phyloP scores from a whole-genome alignment of 2,113 vertebrate genomes.

The Albula glossodonta region DNA sequence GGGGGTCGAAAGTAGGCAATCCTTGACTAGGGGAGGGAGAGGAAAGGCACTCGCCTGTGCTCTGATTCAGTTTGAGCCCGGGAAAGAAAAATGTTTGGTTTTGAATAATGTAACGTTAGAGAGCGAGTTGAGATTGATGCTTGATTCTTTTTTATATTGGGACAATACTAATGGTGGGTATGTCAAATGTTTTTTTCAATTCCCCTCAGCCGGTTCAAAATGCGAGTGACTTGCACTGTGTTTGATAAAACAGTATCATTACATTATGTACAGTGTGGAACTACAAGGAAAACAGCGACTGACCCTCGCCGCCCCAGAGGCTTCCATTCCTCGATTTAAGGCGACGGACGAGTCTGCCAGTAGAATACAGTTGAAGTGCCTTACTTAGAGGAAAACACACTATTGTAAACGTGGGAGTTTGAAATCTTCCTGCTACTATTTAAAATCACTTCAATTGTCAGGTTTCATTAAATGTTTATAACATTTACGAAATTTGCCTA shows the following conservation, averaged over 20 bases:
- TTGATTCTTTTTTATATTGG: constrained; percentile 52
- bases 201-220: constrained; percentile 33
- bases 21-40: constrained; percentile 49
- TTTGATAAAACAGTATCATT: constrained; percentile 38
- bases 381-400: not conserved
- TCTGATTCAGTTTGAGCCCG: constrained; percentile 68
- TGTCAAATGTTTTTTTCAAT: not conserved
- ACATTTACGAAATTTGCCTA: not conserved
- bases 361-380: not conserved
- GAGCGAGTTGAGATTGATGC: constrained; percentile 65
- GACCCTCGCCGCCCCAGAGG: not conserved
- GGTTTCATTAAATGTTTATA: not conserved
- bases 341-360: not conserved
- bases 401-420: not conserved
- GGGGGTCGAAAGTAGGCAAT: constrained; percentile 56
- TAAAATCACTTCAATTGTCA: not conserved
- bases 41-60: constrained; percentile 27
- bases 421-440: not conserved
- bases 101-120: constrained; percentile 69
- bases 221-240: constrained; percentile 39
- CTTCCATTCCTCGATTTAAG: not conserved
- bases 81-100: constrained; percentile 67
- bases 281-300: not conserved
- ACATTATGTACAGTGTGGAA: not conserved
- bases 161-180: constrained; percentile 44